A percentile compares a stretch with the other conserved stretches of the same genome.
These are phyloP conservation scores for Molossus molossus DNA, from an alignment of 2,797 vertebrate genomes.

Conservation along the genomic window DNA sequence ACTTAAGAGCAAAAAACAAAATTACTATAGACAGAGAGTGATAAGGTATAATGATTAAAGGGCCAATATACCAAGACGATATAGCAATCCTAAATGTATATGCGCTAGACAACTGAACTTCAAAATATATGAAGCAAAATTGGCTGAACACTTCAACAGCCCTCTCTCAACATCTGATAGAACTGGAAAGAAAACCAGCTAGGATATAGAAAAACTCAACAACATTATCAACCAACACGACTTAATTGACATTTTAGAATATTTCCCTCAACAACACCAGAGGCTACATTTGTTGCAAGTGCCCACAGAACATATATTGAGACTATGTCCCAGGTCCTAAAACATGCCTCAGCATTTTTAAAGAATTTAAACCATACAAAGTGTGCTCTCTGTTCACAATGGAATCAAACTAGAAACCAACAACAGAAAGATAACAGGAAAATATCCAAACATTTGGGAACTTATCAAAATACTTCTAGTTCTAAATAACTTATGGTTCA, in stretches of 20 bases:
- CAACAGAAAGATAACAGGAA: not conserved
- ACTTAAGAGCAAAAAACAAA: too few relatives aligned
- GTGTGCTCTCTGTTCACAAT: not conserved
- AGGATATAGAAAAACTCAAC: not conserved
- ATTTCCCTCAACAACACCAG: not conserved
- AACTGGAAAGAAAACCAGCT: too few relatives aligned
- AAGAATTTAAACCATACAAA: not conserved
- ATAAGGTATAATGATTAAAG: too few relatives aligned
- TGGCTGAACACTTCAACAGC: too few relatives aligned
- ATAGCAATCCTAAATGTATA: too few relatives aligned
- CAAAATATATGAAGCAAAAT: too few relatives aligned
- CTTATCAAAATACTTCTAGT: not conserved
- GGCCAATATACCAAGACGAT: too few relatives aligned
- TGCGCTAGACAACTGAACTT: too few relatives aligned
- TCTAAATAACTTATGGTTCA: not conserved
- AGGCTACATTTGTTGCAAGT: not conserved
- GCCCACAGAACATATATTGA: not conserved
- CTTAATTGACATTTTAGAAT: not conserved
- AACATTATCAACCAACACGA: not conserved
- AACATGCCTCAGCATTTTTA: not conserved
- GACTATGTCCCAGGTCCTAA: not conserved
- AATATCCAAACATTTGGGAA: not conserved
- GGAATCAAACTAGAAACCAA: too few relatives aligned
- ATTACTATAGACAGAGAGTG: too few relatives aligned
- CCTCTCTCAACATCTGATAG: too few relatives aligned